Evolutionary conservation across 2,113 vertebrate species (phyloP).

Genomic region (Mohoua ochrocephala): DNA sequence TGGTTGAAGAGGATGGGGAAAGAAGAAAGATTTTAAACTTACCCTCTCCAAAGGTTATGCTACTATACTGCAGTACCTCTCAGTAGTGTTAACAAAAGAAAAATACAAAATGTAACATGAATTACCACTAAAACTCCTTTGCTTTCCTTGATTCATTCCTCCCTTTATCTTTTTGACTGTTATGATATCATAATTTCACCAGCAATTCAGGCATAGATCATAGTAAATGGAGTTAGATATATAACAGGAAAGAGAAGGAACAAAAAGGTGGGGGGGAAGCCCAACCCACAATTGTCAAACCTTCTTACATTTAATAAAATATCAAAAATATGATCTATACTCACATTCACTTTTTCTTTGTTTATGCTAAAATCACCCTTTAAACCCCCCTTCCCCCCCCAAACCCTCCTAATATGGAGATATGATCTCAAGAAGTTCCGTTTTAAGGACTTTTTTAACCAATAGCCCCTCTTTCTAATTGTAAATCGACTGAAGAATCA

Average conservation of each 20-base stretch:
- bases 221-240: neutral
- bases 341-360: neutral
- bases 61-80: neutral
- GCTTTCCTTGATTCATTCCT: slow-evolving; percentile 2
- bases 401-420: neutral
- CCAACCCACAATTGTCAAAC: neutral
- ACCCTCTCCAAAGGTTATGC: neutral
- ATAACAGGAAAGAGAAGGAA: neutral
- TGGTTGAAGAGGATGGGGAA: neutral
- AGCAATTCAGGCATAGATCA: slow-evolving; percentile 9
- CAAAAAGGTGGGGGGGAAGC: fast-evolving
- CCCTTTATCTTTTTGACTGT: slow-evolving; percentile 20
- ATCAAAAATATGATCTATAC: neutral
- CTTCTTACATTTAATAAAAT: neutral
- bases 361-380: neutral
- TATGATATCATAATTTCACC: slow-evolving; percentile 35
- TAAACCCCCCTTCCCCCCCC: neutral
- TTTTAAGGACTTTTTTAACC: neutral
- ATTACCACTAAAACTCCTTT: slow-evolving; percentile 1
- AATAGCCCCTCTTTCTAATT: neutral
- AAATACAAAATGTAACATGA: neutral
- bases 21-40: neutral
- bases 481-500: neutral
- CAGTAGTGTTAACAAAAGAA: neutral
- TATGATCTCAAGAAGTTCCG: neutral